phyloP scores from a whole-genome alignment of 2,888 invertebrate genomes.

The Andrena camellia region DNA sequence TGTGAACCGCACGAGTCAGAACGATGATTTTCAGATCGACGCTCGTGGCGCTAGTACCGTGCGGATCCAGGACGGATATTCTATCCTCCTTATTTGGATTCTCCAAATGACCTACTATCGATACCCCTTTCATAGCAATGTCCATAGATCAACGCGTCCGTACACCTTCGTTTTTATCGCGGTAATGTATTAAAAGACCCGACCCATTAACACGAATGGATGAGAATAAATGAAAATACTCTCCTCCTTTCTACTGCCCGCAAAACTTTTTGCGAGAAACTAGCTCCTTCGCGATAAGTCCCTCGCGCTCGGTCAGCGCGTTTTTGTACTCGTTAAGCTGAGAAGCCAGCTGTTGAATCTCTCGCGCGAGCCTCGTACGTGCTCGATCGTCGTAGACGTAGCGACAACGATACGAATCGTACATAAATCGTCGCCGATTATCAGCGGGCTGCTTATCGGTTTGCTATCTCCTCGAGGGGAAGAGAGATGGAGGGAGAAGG shows the following conservation, averaged over 20 bases:
- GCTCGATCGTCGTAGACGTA: background rate
- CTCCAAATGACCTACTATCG: background rate
- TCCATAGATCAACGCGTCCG: background rate
- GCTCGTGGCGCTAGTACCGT: too few species aligned
- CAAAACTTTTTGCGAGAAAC: background rate
- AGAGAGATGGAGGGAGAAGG: too few species aligned
- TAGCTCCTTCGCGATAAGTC: background rate
- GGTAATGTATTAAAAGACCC: background rate
- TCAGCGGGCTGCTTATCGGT: slow-evolving; percentile 56
- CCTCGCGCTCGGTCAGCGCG: background rate
- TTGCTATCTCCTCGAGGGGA: slow-evolving; percentile 60
- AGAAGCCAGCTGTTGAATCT: slow-evolving; percentile 20
- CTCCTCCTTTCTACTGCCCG: background rate
- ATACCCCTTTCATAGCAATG: background rate
- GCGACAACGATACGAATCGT: slow-evolving; percentile 46
- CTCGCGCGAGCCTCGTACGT: slow-evolving; percentile 6
- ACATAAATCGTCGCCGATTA: slow-evolving; percentile 59
- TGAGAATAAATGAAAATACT: background rate
- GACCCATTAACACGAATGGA: slow-evolving; percentile 16
- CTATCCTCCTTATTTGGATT: too few species aligned
- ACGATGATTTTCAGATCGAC: too few species aligned
- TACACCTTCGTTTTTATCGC: background rate
- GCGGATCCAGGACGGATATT: too few species aligned
- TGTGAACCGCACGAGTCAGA: too few species aligned
- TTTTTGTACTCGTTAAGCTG: slow-evolving; percentile 11